Percentiles rank a stretch among this genome's conserved stretches.
phyloP scores from a whole-genome alignment of 1,140 invertebrate species.

The Drosophila ananassae region DNA sequence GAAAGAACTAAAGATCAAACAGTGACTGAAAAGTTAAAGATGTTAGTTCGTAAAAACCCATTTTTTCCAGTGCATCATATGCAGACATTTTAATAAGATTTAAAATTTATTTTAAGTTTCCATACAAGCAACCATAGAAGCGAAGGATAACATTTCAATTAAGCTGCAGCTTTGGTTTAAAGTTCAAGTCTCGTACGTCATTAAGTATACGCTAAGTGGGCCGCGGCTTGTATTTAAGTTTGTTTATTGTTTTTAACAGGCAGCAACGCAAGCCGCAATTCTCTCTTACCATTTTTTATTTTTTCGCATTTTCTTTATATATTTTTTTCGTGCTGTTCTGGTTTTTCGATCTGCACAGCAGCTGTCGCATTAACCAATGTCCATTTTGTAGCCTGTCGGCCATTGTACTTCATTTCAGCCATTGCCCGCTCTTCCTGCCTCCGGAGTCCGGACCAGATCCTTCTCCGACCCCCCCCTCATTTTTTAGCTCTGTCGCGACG shows the following conservation, averaged over 20 bases:
- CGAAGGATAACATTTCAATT: conserved; percentile 68
- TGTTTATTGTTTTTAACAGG: conserved; percentile 47
- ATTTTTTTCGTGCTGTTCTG: conserved; percentile 20
- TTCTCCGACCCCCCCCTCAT: not conserved
- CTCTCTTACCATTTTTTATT: conserved; percentile 3
- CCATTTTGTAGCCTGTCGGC: conserved; percentile 73
- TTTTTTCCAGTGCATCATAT: conserved; percentile 1
- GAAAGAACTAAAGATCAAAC: no score
- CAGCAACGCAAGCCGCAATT: conserved; percentile 25
- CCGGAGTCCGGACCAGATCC: no score
- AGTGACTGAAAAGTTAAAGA: no score
- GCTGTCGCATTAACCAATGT: conserved; percentile 79
- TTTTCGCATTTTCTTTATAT: not conserved
- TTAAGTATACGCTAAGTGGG: conserved; percentile 41
- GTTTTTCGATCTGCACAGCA: conserved; percentile 51
- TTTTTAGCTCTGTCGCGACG: conserved; percentile 47
- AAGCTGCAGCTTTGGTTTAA: conserved; percentile 48
- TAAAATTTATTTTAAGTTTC: conserved; percentile 29
- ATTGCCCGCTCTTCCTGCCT: not conserved
- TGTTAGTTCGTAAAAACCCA: no score
- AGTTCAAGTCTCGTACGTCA: conserved; percentile 31
- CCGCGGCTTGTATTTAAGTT: conserved; percentile 5
- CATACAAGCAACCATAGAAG: conserved; percentile 28
- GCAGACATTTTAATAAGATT: conserved; percentile 21
- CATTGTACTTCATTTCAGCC: conserved; percentile 59